Evolutionary conservation across 1,140 invertebrate genomes (phyloP), one percentile per base, ranked within the genome.

Genomic region (Dryas iulia): DNA sequence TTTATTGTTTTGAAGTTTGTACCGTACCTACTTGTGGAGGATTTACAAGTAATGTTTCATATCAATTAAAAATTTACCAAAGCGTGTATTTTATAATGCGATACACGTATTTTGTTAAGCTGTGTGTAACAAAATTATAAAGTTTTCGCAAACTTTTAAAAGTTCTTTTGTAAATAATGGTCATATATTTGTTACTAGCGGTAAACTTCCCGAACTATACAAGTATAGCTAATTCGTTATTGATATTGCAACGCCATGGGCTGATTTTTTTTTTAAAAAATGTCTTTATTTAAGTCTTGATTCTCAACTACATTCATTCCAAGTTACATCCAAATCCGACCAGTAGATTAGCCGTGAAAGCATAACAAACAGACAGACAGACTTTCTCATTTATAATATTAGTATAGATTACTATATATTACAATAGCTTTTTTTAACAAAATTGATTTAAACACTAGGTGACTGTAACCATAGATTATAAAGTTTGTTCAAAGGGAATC

Each of bases 31-130:
- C 82, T 82, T 86, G 82, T 82, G 82, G 85, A 79, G 84, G 81
- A 72, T 77, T 81, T 83, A 86, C 76, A 83, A 79, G 79, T 77
- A 84, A 84, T 80, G 82, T 83, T 77, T 76, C 78, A 85, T 83
- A 80, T 77, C 80, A 84, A 89, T 87, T 86, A 86, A 90, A 89
- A 90, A 90, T 87, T 87, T 82, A 87, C 69, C 68, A 67, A 66
- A 57, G 57, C 54, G 56, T 63, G 30, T 69, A 60, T 60, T 61
- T 59, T 59, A 69, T 56, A 61, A 57, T 58, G 31, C 53, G 21
- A 24, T 62, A 39, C 24, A 57, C 14, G 7, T 18, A 47, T 47
- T 21, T 2, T 10, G 18, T 8, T 47, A 47, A 47, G 18, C 39
- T 5, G 39, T 18, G 39, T 47, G 39, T 47, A 47, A n/a, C 39